Percentiles rank a stretch among this genome's conserved stretches.
Conservation (phyloP, 92 coral and sea anemone genomes). For the Epizoanthus scotinus region DNA sequence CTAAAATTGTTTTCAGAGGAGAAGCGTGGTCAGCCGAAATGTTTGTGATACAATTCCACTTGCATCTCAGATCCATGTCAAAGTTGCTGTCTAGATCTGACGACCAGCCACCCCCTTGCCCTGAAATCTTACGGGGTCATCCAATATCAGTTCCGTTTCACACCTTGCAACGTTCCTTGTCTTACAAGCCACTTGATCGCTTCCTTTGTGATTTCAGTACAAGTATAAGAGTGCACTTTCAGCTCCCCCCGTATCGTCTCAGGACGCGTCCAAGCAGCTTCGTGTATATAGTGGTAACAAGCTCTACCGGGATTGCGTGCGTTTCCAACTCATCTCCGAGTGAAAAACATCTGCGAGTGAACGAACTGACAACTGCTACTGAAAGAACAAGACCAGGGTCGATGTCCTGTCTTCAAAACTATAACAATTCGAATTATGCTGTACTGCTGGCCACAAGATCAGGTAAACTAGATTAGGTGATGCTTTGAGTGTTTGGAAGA, state of each 20-base stretch:
- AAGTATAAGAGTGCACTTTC: constrained; percentile 6
- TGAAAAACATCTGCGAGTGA: no score
- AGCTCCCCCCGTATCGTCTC: constrained; percentile 17
- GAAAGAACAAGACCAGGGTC: constrained; percentile 2
- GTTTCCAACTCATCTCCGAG: neutral
- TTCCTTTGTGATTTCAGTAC: constrained; percentile 19
- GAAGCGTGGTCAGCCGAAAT: no score
- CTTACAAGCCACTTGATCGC: constrained; percentile 30
- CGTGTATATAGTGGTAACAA: no score
- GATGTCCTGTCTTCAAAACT: neutral
- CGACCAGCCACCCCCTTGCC: constrained; percentile 8
- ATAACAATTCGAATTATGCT: constrained; percentile 24
- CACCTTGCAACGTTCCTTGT: neutral
- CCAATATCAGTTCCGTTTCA: constrained; percentile 24
- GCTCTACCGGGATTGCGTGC: no score
- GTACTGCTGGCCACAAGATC: constrained; percentile 25
- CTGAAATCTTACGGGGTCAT: constrained; percentile 26
- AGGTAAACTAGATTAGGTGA: constrained; percentile 9
- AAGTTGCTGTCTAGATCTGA: neutral
- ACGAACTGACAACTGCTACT: neutral
- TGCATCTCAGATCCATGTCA: no score
- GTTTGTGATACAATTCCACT: no score
- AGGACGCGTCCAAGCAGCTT: neutral
- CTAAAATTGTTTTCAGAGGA: no score
- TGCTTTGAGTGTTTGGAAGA: no score